A percentile compares a stretch with the other conserved stretches of the same genome.
These are phyloP conservation scores for Synergus itoensis DNA, from an alignment of 2,888 invertebrate species.

Conservation along the genomic window DNA sequence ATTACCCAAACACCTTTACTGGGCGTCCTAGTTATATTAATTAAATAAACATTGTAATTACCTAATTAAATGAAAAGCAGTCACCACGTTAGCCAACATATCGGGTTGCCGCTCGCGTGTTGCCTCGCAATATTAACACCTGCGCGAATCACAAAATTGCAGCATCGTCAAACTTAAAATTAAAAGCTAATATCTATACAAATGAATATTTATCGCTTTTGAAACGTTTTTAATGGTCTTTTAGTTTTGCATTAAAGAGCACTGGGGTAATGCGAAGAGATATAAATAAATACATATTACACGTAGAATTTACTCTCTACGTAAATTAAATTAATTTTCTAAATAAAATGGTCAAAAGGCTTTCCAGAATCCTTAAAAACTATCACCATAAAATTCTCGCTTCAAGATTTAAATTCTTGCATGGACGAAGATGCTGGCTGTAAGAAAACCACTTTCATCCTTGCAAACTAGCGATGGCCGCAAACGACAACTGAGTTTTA, in stretches of 20 bases:
- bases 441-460: conserved; percentile 1
- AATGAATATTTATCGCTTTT: conserved; percentile 1
- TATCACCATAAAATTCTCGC: not conserved
- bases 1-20: conserved; percentile 57
- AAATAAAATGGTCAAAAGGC: not conserved
- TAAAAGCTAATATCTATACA: conserved; percentile 11
- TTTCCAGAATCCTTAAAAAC: not conserved
- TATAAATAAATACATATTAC: no score
- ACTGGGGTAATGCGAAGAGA: no score
- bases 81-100: conserved; percentile 29
- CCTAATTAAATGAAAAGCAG: conserved; percentile 70
- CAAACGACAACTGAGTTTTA: no score
- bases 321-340: not conserved
- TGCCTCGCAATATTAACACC: conserved; percentile 11
- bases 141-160: conserved; percentile 57
- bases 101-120: conserved; percentile 19
- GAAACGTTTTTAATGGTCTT: not conserved
- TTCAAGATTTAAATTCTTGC: not conserved
- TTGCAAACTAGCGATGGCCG: not conserved
- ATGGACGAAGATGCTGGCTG: not conserved
- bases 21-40: conserved; percentile 70
- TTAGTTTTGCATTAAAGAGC: not conserved
- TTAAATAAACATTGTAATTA: conserved; percentile 73
- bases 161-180: conserved; percentile 42
- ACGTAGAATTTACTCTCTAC: no score